These are phyloP conservation scores for Lycocerus yunnanus DNA, from an alignment of 2,888 invertebrate species.

Conservation along the genomic window DNA sequence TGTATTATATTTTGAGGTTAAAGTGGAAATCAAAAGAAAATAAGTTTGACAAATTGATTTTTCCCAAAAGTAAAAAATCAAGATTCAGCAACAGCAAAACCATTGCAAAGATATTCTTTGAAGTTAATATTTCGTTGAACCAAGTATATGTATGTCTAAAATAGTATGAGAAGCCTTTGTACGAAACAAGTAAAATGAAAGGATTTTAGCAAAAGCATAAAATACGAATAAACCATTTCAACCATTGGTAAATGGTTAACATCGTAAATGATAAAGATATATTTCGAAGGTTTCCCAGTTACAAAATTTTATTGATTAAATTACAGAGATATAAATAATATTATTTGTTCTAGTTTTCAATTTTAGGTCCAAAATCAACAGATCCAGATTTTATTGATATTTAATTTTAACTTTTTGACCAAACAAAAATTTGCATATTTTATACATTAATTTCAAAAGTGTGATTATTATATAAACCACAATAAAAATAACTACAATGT, in stretches of 20 bases:
- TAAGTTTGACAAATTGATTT: too few species aligned
- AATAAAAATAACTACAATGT: background rate
- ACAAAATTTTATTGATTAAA: background rate
- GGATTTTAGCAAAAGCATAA: slow-evolving; percentile 46
- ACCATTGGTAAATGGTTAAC: slow-evolving; percentile 47
- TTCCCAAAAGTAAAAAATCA: too few species aligned
- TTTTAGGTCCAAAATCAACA: background rate
- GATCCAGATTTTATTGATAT: background rate
- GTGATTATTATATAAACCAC: background rate
- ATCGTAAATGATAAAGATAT: too few species aligned
- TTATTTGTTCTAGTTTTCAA: background rate
- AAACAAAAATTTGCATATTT: background rate
- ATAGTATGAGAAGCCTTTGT: slow-evolving; percentile 41
- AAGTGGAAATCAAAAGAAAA: slow-evolving; percentile 44
- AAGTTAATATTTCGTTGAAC: too few species aligned
- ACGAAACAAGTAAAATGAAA: slow-evolving; percentile 45
- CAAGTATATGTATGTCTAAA: too few species aligned
- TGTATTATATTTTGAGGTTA: slow-evolving; percentile 45
- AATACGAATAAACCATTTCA: slow-evolving; percentile 44
- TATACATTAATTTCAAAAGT: background rate
- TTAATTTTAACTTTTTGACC: background rate
- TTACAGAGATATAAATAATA: too few species aligned
- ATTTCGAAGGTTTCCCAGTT: background rate
- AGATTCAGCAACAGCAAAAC: too few species aligned
- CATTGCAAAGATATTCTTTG: too few species aligned